Conservation (phyloP, 1,140 invertebrate species). For the Sitophilus oryzae region DNA sequence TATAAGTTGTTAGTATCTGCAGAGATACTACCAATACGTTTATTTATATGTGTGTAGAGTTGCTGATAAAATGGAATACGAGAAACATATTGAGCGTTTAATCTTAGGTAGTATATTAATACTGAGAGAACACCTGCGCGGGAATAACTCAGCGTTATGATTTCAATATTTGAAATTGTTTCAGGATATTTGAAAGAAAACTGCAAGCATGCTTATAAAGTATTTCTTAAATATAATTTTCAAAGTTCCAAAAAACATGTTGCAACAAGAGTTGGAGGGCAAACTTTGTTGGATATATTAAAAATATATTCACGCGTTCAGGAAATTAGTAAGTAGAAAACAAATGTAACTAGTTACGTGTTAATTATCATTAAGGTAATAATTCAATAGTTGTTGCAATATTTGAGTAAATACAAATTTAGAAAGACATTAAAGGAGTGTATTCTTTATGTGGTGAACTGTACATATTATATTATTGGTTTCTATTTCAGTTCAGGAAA, state of each 20-base stretch:
- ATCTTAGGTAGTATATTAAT: constrained; percentile 18
- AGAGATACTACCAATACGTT: background rate
- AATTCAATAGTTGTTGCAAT: too few relatives aligned
- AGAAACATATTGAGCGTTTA: constrained; percentile 19
- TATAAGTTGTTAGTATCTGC: background rate
- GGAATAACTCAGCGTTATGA: background rate
- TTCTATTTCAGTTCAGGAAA: constrained; percentile 23
- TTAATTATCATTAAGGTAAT: too few relatives aligned
- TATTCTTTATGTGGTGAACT: too few relatives aligned
- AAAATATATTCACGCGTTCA: constrained; percentile 20
- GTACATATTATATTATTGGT: background rate
- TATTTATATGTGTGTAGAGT: background rate
- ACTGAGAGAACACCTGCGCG: background rate
- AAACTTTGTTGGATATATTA: constrained; percentile 26
- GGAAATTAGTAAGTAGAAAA: constrained; percentile 26
- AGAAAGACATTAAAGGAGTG: too few relatives aligned
- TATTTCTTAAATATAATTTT: constrained; percentile 20
- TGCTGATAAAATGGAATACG: constrained; percentile 14
- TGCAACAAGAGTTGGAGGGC: constrained; percentile 20
- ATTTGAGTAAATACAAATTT: too few relatives aligned
- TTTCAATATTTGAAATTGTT: constrained; percentile 2
- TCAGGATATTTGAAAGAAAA: constrained; percentile 26
- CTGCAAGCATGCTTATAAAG: constrained; percentile 23
- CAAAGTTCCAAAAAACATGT: constrained; percentile 18
- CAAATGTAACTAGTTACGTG: too few relatives aligned